Evolutionary conservation across 2,797 vertebrate genomes (phyloP).

Genomic region (Manis javanica): DNA sequence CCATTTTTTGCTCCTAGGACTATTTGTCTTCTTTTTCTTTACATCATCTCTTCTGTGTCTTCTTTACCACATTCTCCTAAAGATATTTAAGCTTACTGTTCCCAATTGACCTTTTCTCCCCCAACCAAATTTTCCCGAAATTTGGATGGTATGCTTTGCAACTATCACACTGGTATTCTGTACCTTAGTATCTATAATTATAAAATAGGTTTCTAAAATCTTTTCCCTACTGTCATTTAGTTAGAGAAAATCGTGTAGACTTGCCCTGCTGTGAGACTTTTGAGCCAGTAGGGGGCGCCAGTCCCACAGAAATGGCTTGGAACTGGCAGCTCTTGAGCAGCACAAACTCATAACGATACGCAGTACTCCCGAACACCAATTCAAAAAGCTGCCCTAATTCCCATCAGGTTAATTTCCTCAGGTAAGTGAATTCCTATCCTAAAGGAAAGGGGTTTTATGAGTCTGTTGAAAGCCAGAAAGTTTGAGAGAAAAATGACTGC

Average conservation of each 20-base stretch:
- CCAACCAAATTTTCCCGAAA: background rate
- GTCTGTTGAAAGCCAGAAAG: constrained; percentile 46
- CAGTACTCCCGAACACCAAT: background rate
- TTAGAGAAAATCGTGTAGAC: background rate
- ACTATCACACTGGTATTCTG: background rate
- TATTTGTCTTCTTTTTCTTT: background rate
- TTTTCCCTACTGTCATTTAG: background rate
- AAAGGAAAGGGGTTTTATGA: background rate
- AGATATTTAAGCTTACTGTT: background rate
- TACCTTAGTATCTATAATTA: background rate
- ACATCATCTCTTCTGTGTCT: background rate
- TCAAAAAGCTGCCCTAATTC: constrained; percentile 23
- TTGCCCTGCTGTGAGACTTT: background rate
- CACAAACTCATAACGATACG: background rate
- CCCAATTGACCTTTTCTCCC: background rate
- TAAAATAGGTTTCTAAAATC: background rate
- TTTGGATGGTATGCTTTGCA: background rate
- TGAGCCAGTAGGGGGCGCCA: constrained; percentile 34
- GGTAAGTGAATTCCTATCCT: constrained; percentile 41
- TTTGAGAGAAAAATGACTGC: constrained; percentile 28
- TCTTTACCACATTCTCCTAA: background rate
- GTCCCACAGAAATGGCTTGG: background rate
- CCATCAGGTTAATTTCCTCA: background rate
- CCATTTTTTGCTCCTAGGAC: background rate
- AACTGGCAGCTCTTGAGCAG: rapidly evolving